Conservation (phyloP, 2,113 vertebrate genomes). For the Calyptomena viridis region DNA sequence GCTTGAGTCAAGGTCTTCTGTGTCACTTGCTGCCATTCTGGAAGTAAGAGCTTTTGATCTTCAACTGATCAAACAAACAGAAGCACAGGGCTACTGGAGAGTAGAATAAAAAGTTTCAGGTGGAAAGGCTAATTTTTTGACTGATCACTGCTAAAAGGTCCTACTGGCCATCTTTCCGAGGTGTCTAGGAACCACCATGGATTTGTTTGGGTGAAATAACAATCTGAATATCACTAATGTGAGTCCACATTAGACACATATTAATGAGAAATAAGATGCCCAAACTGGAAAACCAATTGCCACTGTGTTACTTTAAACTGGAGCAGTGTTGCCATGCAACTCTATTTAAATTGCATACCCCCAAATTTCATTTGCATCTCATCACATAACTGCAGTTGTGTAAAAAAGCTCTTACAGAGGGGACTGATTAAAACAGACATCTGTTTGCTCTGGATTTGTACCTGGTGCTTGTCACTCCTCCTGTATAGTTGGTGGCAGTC, state of each 20-base stretch:
- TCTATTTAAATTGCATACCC: not conserved
- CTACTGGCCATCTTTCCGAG: not conserved
- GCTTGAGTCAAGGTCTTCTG: not conserved
- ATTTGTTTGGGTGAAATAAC: not conserved
- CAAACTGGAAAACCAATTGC: not conserved
- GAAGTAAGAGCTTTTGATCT: not conserved
- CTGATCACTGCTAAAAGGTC: not conserved
- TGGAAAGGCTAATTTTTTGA: not conserved
- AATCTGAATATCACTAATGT: not conserved
- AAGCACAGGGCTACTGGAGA: not conserved
- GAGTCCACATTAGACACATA: not conserved
- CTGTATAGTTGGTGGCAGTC: not conserved
- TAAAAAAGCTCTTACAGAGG: not conserved
- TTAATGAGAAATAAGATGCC: not conserved
- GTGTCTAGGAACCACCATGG: not conserved
- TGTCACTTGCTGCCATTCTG: not conserved
- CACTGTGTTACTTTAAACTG: not conserved
- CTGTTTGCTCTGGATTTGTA: not conserved
- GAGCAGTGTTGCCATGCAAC: not conserved
- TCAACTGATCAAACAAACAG: not conserved
- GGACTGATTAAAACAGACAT: not conserved
- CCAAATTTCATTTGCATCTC: not conserved
- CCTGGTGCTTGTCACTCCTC: not conserved
- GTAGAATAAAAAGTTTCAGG: not conserved
- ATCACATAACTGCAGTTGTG: rapidly evolving